A percentile compares a stretch with the other conserved stretches of the same genome.
phyloP scores from a whole-genome alignment of 2,888 invertebrate genomes.

The Andrena hattorfiana region DNA sequence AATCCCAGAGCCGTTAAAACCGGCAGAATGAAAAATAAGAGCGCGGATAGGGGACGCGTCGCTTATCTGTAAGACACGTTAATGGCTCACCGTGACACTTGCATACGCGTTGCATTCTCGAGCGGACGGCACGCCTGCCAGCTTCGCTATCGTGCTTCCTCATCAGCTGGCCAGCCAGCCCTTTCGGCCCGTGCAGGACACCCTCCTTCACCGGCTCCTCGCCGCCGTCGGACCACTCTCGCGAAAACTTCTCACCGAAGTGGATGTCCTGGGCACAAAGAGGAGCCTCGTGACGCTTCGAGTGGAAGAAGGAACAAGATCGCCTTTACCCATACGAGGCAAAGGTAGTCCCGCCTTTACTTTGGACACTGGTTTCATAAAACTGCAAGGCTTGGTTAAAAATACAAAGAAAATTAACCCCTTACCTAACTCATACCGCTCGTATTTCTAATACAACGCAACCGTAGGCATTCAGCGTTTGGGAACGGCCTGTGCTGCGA shows the following conservation, averaged over 20 bases:
- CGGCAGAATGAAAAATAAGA: slow-evolving; percentile 62
- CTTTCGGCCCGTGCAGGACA: slow-evolving; percentile 76
- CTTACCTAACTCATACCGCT: too few relatives aligned
- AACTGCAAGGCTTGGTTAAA: not conserved
- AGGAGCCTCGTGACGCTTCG: not conserved
- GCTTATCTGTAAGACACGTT: slow-evolving; percentile 54
- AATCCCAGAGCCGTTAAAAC: slow-evolving; percentile 42
- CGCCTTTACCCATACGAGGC: not conserved
- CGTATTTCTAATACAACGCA: too few relatives aligned
- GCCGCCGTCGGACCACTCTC: slow-evolving; percentile 93
- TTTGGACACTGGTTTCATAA: not conserved
- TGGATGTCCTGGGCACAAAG: slow-evolving; percentile 89
- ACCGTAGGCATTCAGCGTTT: too few relatives aligned
- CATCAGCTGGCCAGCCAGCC: slow-evolving; percentile 88
- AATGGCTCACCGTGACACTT: slow-evolving; percentile 92
- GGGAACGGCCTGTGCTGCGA: too few relatives aligned
- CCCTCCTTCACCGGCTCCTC: slow-evolving; percentile 91
- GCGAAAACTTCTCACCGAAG: slow-evolving; percentile 94
- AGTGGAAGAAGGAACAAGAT: not conserved
- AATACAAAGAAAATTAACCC: too few relatives aligned
- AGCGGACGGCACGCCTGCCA: slow-evolving; percentile 92
- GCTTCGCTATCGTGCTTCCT: slow-evolving; percentile 97
- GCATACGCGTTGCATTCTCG: slow-evolving; percentile 94
- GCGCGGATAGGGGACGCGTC: slow-evolving; percentile 37
- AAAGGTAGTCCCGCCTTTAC: not conserved